Conservation (phyloP, 2,888 invertebrate genomes). For the Candidula unifasciata region DNA sequence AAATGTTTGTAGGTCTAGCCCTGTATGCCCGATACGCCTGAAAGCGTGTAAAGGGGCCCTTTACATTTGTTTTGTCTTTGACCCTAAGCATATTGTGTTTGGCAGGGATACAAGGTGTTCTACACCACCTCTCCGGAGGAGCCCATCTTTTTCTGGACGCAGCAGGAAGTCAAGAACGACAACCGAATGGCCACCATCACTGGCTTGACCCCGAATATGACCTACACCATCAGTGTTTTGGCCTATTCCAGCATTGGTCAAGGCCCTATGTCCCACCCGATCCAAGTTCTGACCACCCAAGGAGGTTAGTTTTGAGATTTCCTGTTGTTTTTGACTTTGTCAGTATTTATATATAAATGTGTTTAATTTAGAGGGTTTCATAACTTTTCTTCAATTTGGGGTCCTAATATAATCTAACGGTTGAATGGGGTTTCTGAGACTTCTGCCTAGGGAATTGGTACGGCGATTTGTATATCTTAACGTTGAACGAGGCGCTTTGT, state of each 20-base stretch:
- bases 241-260: slow-evolving; percentile 93
- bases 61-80: too few relatives aligned
- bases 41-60: too few relatives aligned
- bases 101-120: slow-evolving; percentile 96
- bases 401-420: too few relatives aligned
- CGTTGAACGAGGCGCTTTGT: too few relatives aligned
- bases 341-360: too few relatives aligned
- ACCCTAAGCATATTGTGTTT: background rate
- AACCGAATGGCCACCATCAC: slow-evolving; percentile 90
- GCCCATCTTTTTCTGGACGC: slow-evolving; percentile 92
- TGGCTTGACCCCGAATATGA: slow-evolving; percentile 92
- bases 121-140: slow-evolving; percentile 93
- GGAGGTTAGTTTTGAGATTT: slow-evolving; percentile 79
- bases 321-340: background rate
- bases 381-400: too few relatives aligned
- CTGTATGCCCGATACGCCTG: too few relatives aligned
- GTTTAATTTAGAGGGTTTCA: too few relatives aligned
- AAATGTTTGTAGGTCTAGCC: too few relatives aligned
- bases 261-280: slow-evolving; percentile 95
- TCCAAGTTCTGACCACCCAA: slow-evolving; percentile 98
- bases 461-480: too few relatives aligned
- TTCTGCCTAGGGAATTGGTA: too few relatives aligned
- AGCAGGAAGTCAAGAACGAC: slow-evolving; percentile 91
- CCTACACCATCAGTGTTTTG: slow-evolving; percentile 91
- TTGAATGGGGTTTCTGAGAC: too few relatives aligned